phyloP scores from a whole-genome alignment of 2,113 vertebrate species.

The Dipodomys stephensi region DNA sequence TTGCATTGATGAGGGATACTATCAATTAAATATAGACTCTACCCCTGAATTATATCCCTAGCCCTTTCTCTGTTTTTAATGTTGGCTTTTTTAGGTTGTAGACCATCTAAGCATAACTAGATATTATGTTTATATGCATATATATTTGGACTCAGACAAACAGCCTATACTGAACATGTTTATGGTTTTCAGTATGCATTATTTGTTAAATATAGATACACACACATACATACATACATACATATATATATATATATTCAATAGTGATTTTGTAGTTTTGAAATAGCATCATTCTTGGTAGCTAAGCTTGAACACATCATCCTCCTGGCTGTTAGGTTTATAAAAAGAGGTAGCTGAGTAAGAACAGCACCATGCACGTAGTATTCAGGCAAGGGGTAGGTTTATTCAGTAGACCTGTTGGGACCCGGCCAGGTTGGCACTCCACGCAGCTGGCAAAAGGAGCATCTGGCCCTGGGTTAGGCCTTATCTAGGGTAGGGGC shows the following conservation, averaged over 20 bases:
- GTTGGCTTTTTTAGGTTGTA: not conserved
- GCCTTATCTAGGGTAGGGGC: too few relatives aligned
- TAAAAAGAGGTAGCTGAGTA: too few relatives aligned
- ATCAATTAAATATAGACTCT: not conserved
- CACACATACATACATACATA: too few relatives aligned
- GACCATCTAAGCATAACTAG: not conserved
- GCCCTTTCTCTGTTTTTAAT: not conserved
- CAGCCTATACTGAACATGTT: not conserved
- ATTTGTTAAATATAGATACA: not conserved
- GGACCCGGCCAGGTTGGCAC: too few relatives aligned
- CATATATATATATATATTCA: not conserved
- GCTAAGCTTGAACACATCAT: too few relatives aligned
- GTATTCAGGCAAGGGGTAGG: too few relatives aligned
- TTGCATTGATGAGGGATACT: not conserved
- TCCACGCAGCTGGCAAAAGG: too few relatives aligned
- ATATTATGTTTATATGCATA: not conserved
- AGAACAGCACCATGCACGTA: too few relatives aligned
- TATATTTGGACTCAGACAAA: not conserved
- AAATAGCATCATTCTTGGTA: too few relatives aligned
- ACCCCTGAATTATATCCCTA: not conserved
- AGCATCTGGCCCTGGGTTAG: too few relatives aligned
- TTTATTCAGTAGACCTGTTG: too few relatives aligned
- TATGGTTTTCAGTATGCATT: conserved; percentile 48
- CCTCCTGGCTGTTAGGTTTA: too few relatives aligned
- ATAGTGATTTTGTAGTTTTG: conserved; percentile 34